phyloP scores from a whole-genome alignment of 1,140 invertebrate species.

The Sinella curviseta region DNA sequence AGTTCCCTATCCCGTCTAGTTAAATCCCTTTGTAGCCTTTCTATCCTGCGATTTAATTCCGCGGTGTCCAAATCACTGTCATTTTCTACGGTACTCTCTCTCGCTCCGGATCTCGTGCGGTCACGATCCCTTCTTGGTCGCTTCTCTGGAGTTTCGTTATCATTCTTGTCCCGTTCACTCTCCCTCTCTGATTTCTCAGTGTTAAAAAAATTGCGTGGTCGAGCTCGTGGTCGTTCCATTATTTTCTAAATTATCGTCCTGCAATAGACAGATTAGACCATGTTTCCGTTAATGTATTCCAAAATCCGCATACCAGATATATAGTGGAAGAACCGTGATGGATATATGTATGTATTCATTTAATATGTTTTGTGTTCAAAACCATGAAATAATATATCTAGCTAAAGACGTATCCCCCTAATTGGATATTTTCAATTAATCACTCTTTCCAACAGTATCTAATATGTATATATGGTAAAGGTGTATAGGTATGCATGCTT shows the following conservation, averaged over 20 bases:
- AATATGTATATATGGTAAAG: too few species aligned
- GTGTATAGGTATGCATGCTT: too few species aligned
- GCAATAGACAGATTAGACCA: too few species aligned
- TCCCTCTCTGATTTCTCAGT: constrained; percentile 30
- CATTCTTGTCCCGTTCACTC: background rate
- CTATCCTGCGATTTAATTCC: constrained; percentile 27
- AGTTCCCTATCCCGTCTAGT: constrained; percentile 39
- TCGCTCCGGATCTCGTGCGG: background rate
- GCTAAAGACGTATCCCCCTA: too few species aligned
- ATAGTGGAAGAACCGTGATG: too few species aligned
- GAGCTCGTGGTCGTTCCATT: constrained; percentile 29
- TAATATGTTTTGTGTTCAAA: too few species aligned
- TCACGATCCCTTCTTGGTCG: constrained; percentile 21
- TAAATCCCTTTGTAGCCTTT: constrained; percentile 38
- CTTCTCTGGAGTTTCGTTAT: background rate
- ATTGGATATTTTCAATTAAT: too few species aligned
- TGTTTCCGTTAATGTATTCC: too few species aligned
- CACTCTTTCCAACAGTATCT: too few species aligned
- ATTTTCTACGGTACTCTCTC: constrained; percentile 9
- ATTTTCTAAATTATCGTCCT: constrained; percentile 32
- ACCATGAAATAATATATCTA: too few species aligned
- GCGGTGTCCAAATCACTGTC: constrained; percentile 22
- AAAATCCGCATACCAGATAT: too few species aligned
- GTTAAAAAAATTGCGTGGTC: constrained; percentile 27
- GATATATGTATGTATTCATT: too few species aligned